These are phyloP conservation scores for Oceanodroma leucorhoa DNA, from an alignment of 2,797 vertebrate species.

Conservation along the genomic window DNA sequence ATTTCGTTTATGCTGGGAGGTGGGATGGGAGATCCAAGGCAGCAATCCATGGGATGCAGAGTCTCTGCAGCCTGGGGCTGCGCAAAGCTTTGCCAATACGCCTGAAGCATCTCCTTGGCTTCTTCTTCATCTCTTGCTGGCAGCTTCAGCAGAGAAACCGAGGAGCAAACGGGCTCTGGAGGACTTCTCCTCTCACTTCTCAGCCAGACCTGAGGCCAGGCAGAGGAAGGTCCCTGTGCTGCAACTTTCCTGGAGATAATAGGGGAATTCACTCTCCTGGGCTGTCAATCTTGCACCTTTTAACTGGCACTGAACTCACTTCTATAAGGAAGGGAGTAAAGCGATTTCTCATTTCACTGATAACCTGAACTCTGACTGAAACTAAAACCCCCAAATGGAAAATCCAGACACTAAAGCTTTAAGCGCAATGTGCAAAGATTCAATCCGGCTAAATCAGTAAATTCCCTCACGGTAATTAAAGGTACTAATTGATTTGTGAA, in stretches of 20 bases:
- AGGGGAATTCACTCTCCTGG: background rate
- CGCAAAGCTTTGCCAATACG: background rate
- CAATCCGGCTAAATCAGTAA: constrained; percentile 1
- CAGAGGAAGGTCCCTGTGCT: background rate
- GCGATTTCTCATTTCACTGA: constrained; percentile 22
- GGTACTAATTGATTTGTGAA: constrained; percentile 61
- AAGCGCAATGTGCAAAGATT: background rate
- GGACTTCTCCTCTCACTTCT: background rate
- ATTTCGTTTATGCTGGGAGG: background rate
- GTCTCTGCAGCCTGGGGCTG: background rate
- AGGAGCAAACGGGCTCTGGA: background rate
- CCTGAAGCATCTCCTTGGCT: background rate
- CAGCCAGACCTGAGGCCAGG: background rate
- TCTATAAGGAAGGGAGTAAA: background rate
- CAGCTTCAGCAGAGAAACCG: background rate
- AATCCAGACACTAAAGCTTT: background rate
- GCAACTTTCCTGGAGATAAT: background rate
- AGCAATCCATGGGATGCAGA: background rate
- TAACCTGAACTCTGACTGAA: constrained; percentile 30
- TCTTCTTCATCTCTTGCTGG: background rate
- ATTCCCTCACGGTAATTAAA: constrained; percentile 42
- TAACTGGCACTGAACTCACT: background rate
- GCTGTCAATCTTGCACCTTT: background rate
- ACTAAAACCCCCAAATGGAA: constrained; percentile 8
- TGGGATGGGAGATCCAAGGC: background rate